Conservation (phyloP, 2,888 invertebrate genomes). For the Ariolimax columbianus region DNA sequence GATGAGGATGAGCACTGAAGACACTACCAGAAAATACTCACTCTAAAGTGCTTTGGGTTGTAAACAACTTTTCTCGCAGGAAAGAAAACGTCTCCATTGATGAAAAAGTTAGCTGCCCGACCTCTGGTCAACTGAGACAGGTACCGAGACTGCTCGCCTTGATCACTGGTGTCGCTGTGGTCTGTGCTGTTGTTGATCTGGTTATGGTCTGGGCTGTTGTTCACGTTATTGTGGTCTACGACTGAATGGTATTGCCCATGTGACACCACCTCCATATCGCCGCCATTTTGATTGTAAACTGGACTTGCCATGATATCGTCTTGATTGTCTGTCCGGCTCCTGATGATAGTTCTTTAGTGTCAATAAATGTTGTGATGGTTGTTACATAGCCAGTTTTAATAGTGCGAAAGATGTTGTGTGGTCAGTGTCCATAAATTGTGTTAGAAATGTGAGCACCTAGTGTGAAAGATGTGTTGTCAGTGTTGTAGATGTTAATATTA, state of each 20-base stretch:
- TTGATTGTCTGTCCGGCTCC: no score
- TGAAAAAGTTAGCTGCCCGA: slow-evolving; percentile 35
- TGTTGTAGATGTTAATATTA: no score
- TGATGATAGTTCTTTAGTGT: no score
- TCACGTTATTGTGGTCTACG: slow-evolving; percentile 44
- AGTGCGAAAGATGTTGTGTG: no score
- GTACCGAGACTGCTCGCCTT: slow-evolving; percentile 24
- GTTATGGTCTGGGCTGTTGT: slow-evolving; percentile 31
- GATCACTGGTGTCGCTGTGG: slow-evolving; percentile 39
- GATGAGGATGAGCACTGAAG: no score
- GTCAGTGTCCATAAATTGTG: no score
- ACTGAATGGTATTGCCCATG: slow-evolving; percentile 52
- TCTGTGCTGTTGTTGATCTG: neutral
- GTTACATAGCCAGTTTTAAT: no score
- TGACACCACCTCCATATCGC: neutral
- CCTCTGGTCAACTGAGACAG: slow-evolving; percentile 34
- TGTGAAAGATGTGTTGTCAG: no score
- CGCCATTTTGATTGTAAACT: neutral
- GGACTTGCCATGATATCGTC: neutral
- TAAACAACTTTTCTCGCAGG: slow-evolving; percentile 39
- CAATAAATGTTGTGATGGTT: no score
- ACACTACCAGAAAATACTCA: neutral
- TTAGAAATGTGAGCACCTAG: no score
- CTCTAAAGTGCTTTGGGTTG: slow-evolving; percentile 46
- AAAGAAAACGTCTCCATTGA: slow-evolving; percentile 50